Conservation (phyloP, 2,113 vertebrate species). For the Salvelinus sp. region DNA sequence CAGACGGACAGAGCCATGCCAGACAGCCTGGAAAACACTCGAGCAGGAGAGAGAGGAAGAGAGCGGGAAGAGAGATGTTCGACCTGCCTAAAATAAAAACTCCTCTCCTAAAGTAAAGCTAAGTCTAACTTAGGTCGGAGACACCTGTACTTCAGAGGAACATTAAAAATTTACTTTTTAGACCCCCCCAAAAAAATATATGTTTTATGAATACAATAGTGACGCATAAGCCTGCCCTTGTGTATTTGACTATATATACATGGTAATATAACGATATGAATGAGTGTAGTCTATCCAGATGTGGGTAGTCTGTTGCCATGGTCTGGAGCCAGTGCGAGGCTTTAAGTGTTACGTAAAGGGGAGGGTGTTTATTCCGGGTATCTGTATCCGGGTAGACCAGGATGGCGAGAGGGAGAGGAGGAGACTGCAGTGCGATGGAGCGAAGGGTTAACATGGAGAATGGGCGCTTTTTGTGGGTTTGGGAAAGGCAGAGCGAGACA, state of each 20-base stretch:
- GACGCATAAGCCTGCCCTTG: constrained; percentile 32
- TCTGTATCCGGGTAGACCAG: constrained; percentile 77
- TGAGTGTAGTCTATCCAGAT: constrained; percentile 65
- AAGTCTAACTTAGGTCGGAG: constrained; percentile 33
- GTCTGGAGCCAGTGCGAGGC: constrained; percentile 63
- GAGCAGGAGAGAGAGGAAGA: constrained; percentile 31
- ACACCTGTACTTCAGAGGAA: constrained; percentile 25
- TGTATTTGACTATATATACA: constrained; percentile 37
- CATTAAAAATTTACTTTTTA: constrained; percentile 40
- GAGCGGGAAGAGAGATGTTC: constrained; percentile 40
- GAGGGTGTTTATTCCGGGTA: constrained; percentile 71
- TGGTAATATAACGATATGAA: constrained; percentile 15
- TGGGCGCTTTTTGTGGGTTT: constrained; percentile 37
- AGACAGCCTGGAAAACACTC: constrained; percentile 45
- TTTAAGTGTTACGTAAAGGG: constrained; percentile 75
- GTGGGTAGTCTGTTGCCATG: constrained; percentile 71
- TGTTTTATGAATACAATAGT: constrained; percentile 26
- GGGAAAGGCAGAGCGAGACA: constrained; percentile 24
- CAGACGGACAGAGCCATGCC: constrained; percentile 22
- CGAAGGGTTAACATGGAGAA: constrained; percentile 55
- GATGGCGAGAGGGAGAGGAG: constrained; percentile 56
- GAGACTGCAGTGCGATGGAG: constrained; percentile 57
- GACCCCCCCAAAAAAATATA: constrained; percentile 18
- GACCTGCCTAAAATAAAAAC: constrained; percentile 11
- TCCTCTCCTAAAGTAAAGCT: constrained; percentile 33